These are phyloP conservation scores for Octodon degus DNA, from an alignment of 2,113 vertebrate species.

Conservation along the genomic window DNA sequence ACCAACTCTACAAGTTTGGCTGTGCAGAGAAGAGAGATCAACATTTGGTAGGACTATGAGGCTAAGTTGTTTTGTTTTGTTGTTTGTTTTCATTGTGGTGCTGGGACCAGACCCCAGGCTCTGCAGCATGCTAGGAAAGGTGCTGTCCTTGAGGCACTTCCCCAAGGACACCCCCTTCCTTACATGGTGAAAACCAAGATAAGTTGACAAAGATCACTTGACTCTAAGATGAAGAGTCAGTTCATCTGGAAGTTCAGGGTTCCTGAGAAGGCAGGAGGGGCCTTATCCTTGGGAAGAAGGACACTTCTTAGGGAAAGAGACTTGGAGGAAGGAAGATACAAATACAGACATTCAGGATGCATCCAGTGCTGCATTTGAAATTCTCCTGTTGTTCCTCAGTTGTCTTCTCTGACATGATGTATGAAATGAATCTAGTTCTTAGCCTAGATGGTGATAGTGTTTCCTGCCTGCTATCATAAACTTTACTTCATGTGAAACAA, in stretches of 20 bases:
- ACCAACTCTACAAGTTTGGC: not conserved
- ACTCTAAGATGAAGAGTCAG: not conserved
- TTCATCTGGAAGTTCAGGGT: not conserved
- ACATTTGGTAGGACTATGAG: not conserved
- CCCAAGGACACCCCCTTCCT: not conserved
- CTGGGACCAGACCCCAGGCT: not conserved
- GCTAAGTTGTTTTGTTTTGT: not conserved
- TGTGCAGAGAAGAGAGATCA: not conserved
- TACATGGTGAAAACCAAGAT: not conserved
- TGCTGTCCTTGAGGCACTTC: not conserved
- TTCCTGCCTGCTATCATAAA: not conserved
- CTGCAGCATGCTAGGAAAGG: not conserved
- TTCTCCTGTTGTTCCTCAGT: not conserved
- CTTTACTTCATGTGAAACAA: not conserved
- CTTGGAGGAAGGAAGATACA: not conserved
- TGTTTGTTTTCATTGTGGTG: too few relatives aligned
- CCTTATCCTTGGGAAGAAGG: not conserved
- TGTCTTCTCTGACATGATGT: not conserved
- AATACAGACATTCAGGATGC: not conserved
- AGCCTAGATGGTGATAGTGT: not conserved
- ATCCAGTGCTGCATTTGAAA: not conserved
- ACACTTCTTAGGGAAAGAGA: fast-evolving
- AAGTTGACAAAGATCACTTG: not conserved
- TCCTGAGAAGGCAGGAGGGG: not conserved
- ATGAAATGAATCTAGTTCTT: not conserved